These are phyloP conservation scores for Idaea biselata DNA, from an alignment of 2,888 invertebrate genomes.

Conservation along the genomic window DNA sequence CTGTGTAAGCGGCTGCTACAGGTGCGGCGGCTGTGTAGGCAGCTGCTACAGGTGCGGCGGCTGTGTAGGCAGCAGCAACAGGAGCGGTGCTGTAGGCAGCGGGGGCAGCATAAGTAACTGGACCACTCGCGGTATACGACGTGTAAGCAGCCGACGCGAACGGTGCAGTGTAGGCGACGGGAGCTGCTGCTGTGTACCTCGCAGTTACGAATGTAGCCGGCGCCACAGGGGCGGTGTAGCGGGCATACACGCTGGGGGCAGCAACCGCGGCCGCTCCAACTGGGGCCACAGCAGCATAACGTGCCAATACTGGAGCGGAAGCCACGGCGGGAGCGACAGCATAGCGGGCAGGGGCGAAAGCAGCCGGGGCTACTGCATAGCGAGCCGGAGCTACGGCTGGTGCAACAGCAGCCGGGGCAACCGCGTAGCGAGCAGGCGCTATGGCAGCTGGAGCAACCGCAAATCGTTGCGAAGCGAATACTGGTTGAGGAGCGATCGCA, in stretches of 20 bases:
- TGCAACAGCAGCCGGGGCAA: slow-evolving; percentile 45
- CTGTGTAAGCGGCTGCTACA: slow-evolving; percentile 31
- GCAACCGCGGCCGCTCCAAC: slow-evolving; percentile 21
- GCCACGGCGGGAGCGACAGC: slow-evolving; percentile 33
- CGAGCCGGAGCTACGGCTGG: slow-evolving; percentile 27
- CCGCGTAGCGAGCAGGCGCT: slow-evolving; percentile 34
- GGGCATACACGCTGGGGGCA: slow-evolving; percentile 36
- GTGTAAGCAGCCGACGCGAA: slow-evolving; percentile 23
- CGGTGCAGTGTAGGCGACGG: slow-evolving; percentile 33
- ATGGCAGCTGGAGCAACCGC: slow-evolving; percentile 34
- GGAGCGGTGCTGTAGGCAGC: slow-evolving; percentile 36
- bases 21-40: slow-evolving; percentile 35
- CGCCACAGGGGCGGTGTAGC: slow-evolving; percentile 33
- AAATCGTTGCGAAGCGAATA: slow-evolving; percentile 32
- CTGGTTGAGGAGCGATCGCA: slow-evolving; percentile 24
- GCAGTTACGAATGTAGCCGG: slow-evolving; percentile 25
- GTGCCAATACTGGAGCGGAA: slow-evolving; percentile 34
- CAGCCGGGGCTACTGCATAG: slow-evolving; percentile 12
- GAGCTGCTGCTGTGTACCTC: slow-evolving; percentile 24
- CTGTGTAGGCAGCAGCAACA: slow-evolving; percentile 33
- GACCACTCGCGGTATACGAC: slow-evolving; percentile 21
- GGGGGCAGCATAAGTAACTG: slow-evolving; percentile 25
- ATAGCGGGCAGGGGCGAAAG: slow-evolving; percentile 21
- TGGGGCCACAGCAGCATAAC: slow-evolving; percentile 32
- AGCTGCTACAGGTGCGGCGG: slow-evolving; percentile 33